phyloP scores from a whole-genome alignment of 2,888 invertebrate species.

The Eumerus sabulonum region DNA sequence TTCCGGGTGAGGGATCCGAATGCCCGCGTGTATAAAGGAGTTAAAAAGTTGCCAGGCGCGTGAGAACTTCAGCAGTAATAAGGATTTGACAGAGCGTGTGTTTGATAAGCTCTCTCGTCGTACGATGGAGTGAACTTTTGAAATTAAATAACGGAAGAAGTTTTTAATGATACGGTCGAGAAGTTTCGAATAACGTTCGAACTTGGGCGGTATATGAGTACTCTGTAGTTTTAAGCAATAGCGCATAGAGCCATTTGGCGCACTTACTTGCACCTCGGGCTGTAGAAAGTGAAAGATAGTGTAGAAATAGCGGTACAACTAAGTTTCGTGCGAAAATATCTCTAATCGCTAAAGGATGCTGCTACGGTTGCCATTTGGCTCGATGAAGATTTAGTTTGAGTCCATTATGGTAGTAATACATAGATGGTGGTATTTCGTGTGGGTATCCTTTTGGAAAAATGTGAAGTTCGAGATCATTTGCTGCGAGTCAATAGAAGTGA shows the following conservation, averaged over 20 bases:
- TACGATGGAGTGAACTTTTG: slow-evolving; percentile 37
- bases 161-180: slow-evolving; percentile 45
- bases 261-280: neutral
- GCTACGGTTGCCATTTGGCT: neutral
- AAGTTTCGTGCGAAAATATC: slow-evolving; percentile 22
- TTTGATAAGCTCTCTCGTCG: slow-evolving; percentile 22
- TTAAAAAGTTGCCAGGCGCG: neutral
- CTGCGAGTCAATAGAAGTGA: no score
- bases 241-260: neutral
- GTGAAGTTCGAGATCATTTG: no score
- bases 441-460: no score
- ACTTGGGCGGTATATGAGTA: neutral
- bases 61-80: no score
- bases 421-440: no score
- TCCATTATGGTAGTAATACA: no score
- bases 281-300: no score
- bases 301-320: neutral
- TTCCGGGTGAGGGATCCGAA: no score
- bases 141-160: slow-evolving; percentile 52
- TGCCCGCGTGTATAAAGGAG: neutral
- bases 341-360: slow-evolving; percentile 4
- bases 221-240: neutral
- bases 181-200: slow-evolving; percentile 6
- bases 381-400: no score
- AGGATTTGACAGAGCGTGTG: neutral